Evolutionary conservation across 2,888 invertebrate species (phyloP).

Genomic region (Idaea straminata): DNA sequence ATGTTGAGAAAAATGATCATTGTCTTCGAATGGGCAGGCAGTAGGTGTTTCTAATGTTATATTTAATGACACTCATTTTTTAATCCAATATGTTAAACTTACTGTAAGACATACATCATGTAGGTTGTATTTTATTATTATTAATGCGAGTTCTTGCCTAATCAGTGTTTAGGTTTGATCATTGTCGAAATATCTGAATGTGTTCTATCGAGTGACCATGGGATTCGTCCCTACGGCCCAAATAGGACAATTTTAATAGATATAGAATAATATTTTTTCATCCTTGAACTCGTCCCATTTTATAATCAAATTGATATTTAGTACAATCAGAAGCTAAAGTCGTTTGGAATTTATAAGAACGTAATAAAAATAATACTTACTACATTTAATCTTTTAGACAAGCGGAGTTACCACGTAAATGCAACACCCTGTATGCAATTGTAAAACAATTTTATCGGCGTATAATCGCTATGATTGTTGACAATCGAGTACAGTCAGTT

Average conservation of each 20-base stretch:
- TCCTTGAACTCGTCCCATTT: too few relatives aligned
- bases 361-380: too few relatives aligned
- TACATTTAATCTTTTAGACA: too few relatives aligned
- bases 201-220: neutral
- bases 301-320: too few relatives aligned
- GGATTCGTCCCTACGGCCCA: too few relatives aligned
- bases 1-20: conserved; percentile 18
- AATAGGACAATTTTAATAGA: too few relatives aligned
- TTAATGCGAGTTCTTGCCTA: neutral
- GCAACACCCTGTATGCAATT: neutral
- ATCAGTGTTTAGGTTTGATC: neutral
- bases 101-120: neutral
- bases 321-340: too few relatives aligned
- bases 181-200: neutral
- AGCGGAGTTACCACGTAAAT: neutral
- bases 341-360: too few relatives aligned
- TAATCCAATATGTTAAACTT: neutral
- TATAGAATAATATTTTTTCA: too few relatives aligned
- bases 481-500: neutral
- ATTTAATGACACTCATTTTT: neutral
- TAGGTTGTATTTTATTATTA: neutral
- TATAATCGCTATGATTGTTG: neutral
- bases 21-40: conserved; percentile 10
- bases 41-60: neutral
- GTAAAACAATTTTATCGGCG: neutral